These are phyloP conservation scores for Sitobion miscanthi DNA, from an alignment of 1,140 invertebrate genomes.

Conservation along the genomic window DNA sequence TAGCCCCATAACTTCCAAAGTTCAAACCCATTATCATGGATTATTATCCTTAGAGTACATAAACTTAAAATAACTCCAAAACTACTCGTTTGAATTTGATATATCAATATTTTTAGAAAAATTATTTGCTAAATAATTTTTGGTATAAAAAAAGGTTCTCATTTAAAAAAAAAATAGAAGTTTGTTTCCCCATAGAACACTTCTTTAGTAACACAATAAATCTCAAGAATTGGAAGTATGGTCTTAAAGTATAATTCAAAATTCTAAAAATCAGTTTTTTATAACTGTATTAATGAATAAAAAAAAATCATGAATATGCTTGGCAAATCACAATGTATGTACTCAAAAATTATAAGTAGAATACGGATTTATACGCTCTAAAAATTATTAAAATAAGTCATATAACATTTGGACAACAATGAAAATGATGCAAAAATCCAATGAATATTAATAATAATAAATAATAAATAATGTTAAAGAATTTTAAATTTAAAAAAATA, in stretches of 20 bases:
- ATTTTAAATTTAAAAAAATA: too few relatives aligned
- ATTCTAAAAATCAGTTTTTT: background rate
- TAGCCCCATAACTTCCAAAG: too few relatives aligned
- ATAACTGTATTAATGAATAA: too few relatives aligned
- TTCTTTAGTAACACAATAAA: background rate
- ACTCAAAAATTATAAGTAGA: background rate
- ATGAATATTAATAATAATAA: too few relatives aligned
- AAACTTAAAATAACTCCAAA: background rate
- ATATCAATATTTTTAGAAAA: too few relatives aligned
- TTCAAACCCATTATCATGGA: too few relatives aligned
- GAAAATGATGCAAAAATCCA: too few relatives aligned
- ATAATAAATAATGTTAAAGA: too few relatives aligned
- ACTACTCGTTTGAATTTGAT: background rate
- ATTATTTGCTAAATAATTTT: too few relatives aligned
- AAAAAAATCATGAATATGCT: background rate
- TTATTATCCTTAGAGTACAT: too few relatives aligned
- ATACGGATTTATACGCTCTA: background rate
- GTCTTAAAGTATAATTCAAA: background rate
- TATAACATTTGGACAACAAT: background rate
- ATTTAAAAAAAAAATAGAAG: background rate
- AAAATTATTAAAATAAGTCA: background rate
- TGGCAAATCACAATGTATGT: background rate
- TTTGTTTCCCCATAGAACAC: background rate
- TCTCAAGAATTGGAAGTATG: background rate
- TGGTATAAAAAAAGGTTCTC: background rate